Evolutionary conservation across 2,888 invertebrate species (phyloP).

Genomic region (Coronaproctus castanopsis): DNA sequence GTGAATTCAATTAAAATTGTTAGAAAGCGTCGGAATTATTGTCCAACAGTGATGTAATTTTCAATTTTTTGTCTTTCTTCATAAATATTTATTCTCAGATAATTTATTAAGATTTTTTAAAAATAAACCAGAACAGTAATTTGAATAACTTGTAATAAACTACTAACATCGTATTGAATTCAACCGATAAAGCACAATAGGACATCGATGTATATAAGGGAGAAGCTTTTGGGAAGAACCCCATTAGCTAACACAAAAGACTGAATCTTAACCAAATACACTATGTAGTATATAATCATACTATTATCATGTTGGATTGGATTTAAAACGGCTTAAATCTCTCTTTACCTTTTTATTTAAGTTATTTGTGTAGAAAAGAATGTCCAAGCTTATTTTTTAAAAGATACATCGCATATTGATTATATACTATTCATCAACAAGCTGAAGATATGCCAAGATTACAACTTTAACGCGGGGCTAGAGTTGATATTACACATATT

Average conservation of each 20-base stretch:
- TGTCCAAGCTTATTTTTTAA: background rate
- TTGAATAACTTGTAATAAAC: too few relatives aligned
- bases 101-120: too few relatives aligned
- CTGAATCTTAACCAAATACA: background rate
- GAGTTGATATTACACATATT: background rate
- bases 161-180: too few relatives aligned
- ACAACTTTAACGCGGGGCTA: background rate
- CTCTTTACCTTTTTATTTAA: too few relatives aligned
- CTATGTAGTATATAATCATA: background rate
- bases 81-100: too few relatives aligned
- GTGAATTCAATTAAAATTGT: too few relatives aligned
- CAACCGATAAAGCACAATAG: too few relatives aligned
- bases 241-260: background rate
- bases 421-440: background rate
- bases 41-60: too few relatives aligned
- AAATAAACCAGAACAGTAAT: too few relatives aligned
- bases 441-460: background rate
- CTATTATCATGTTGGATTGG: background rate
- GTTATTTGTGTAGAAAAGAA: background rate
- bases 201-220: background rate
- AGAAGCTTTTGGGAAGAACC: background rate
- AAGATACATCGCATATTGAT: background rate
- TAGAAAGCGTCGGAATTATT: too few relatives aligned
- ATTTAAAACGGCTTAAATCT: background rate
- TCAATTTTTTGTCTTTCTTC: too few relatives aligned